Evolutionary conservation across 2,888 invertebrate genomes (phyloP), one percentile per base, ranked within the genome.

Genomic region (Agonopterix arenella): DNA sequence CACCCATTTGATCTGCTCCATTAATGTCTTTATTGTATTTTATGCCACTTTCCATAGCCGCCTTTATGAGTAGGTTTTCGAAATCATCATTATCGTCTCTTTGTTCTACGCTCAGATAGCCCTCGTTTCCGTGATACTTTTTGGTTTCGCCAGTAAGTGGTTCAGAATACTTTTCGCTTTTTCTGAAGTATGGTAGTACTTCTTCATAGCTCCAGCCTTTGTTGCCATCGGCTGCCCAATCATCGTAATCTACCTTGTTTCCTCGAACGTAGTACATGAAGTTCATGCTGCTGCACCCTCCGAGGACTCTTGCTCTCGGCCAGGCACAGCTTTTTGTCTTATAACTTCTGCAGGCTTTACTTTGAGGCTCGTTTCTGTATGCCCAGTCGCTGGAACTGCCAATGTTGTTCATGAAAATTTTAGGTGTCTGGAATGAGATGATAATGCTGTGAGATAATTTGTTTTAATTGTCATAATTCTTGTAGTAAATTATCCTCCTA

Each of bases 271-370:
- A 92, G 49, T 92, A 76, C 90, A 92, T 92, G 45, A 89, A 91
- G 64, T 93, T 93, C 16, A 92, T 78, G 2, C 89, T 84, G 45
- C 91, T 91, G 0, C 90, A 90, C 7, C 93, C 93, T 36, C 93
- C 92, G 62, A 93, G 77, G 51, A 90, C 86, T 64, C 92, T 93
- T 0, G 94, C 94, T 40, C 92, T 80, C 1, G 93, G 90, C 92
- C 92, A 92, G 0, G 78, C 73, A 46, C 82, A 82, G n/a, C 75
- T 55, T 47, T 76, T 66, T 28, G 54, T 60, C 59, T 64, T 76
- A 46, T 88, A 88, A 44, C 80, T 73, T 55, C 80, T 81, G 44
- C 90, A 88, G 47, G 73, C 71, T 11, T 76, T 71, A 13, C 81
- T 69, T 57, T 83, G 74, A 2, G 86, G 86, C 58, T 90, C 79